These are phyloP conservation scores for Machimus atricapillus DNA, from an alignment of 2,888 invertebrate genomes.

Conservation along the genomic window DNA sequence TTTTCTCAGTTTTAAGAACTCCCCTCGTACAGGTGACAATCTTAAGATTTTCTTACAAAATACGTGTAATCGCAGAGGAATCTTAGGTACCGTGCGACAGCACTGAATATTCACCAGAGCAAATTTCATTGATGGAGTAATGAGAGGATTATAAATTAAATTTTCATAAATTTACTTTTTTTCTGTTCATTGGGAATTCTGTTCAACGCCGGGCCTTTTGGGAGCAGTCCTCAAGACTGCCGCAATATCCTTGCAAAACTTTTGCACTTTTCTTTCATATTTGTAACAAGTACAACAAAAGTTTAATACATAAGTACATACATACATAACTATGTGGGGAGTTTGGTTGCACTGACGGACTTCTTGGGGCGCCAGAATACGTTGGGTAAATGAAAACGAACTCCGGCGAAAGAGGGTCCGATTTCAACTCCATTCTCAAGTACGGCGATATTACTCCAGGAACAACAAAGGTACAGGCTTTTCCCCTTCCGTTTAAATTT, in stretches of 20 bases:
- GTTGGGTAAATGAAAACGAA: neutral
- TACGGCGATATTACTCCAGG: neutral
- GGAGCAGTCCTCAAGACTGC: neutral
- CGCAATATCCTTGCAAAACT: neutral
- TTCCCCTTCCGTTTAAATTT: neutral
- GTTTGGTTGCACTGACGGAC: neutral
- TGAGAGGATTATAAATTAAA: neutral
- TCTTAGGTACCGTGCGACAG: neutral
- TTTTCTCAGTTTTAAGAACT: neutral
- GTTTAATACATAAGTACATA: neutral
- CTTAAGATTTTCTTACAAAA: conserved; percentile 14
- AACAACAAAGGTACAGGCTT: neutral
- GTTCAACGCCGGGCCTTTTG: neutral
- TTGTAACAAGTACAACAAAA: neutral
- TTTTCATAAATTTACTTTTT: neutral
- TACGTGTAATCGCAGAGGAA: neutral
- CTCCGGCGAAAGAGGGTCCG: neutral
- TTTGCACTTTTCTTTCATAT: neutral
- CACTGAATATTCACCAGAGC: neutral
- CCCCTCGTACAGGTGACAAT: conserved; percentile 11
- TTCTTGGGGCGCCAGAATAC: neutral
- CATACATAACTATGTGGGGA: neutral
- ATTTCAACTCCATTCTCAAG: neutral
- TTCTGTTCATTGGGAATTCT: neutral
- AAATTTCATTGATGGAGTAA: neutral